phyloP scores from a whole-genome alignment of 2,797 vertebrate species.

The Schizothorax lantsangensis region DNA sequence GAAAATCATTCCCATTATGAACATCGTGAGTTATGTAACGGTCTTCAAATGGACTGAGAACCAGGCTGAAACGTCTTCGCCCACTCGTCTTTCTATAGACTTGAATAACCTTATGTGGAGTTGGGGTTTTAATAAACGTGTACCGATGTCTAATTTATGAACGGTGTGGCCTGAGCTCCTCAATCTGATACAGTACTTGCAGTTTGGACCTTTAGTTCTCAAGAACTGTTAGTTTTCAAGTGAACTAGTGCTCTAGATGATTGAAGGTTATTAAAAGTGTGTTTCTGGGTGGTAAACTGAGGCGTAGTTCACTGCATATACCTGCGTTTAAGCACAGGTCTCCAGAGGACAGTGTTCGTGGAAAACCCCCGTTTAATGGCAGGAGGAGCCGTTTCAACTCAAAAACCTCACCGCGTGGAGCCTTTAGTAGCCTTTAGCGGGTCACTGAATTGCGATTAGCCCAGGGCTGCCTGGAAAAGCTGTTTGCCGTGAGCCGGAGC shows the following conservation, averaged over 20 bases:
- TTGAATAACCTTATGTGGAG: not conserved
- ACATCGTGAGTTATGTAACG: constrained; percentile 50
- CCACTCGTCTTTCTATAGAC: not conserved
- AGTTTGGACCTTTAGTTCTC: not conserved
- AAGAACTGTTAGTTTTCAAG: not conserved
- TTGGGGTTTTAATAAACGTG: not conserved
- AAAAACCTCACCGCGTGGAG: constrained; percentile 33
- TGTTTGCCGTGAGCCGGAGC: constrained; percentile 17
- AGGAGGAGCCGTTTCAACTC: constrained; percentile 9
- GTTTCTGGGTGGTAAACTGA: constrained; percentile 22
- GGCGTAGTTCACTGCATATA: not conserved
- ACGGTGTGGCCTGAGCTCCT: not conserved
- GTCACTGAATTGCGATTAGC: constrained; percentile 40
- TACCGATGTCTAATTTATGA: not conserved
- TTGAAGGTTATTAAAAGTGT: not conserved
- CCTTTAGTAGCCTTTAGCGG: constrained; percentile 31
- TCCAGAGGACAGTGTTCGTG: constrained; percentile 12
- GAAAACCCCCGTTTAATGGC: constrained; percentile 31
- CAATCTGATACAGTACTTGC: not conserved
- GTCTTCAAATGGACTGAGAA: constrained; percentile 45
- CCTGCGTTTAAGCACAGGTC: constrained; percentile 2
- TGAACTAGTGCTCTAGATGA: not conserved
- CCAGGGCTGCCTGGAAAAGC: constrained; percentile 44
- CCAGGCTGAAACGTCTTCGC: not conserved
- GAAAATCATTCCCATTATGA: constrained; percentile 52